Evolutionary conservation across 2,888 invertebrate species (phyloP).

Genomic region (Arrhopalites spinosus): DNA sequence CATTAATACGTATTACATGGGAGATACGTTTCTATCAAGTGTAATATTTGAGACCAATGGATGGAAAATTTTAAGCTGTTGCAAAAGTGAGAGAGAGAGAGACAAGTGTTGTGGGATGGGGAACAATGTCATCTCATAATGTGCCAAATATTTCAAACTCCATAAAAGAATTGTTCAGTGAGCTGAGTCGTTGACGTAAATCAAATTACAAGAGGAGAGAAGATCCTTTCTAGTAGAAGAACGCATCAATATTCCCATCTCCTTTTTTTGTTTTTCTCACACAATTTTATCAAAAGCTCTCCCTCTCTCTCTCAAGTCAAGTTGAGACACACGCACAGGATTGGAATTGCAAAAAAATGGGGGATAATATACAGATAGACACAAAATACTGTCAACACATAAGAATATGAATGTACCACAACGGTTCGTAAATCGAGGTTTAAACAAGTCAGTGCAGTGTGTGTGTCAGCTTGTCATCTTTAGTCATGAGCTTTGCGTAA

Average conservation of each 20-base stretch:
- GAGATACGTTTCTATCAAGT: no score
- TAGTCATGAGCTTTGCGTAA: slow-evolving; percentile 24
- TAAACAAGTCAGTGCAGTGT: slow-evolving; percentile 9
- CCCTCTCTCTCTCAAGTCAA: not conserved
- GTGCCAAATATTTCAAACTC: slow-evolving; percentile 32
- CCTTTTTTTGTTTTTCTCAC: not conserved
- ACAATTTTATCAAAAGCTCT: no score
- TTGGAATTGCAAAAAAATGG: not conserved
- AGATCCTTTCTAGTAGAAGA: slow-evolving; percentile 16
- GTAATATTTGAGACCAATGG: no score
- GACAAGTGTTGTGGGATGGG: no score
- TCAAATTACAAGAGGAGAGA: slow-evolving; percentile 20
- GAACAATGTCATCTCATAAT: not conserved
- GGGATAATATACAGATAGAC: not conserved
- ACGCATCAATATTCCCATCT: slow-evolving; percentile 26
- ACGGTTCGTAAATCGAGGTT: slow-evolving; percentile 4
- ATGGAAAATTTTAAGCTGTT: no score
- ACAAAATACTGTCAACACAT: not conserved
- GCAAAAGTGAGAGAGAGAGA: no score
- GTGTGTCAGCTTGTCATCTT: slow-evolving; percentile 31
- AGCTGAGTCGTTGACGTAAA: slow-evolving; percentile 3
- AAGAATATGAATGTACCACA: not conserved
- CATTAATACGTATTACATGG: no score
- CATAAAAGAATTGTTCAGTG: slow-evolving; percentile 24
- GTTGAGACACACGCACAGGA: not conserved